These are phyloP conservation scores for Dufourea novaeangliae DNA, from an alignment of 1,140 invertebrate genomes.

Conservation along the genomic window DNA sequence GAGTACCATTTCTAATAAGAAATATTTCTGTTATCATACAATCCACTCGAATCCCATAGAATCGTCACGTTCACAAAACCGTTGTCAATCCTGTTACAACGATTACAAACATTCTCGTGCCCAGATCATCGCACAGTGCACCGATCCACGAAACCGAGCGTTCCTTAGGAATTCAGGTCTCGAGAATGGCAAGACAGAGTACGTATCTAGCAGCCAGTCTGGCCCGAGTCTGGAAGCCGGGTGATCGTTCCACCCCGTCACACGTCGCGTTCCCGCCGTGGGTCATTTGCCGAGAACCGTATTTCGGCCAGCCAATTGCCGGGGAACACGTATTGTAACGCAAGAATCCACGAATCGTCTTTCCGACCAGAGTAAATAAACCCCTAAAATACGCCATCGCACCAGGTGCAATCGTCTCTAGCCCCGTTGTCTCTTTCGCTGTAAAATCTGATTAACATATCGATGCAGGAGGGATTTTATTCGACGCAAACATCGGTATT, in stretches of 20 bases:
- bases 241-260: not conserved
- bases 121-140: not conserved
- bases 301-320: constrained; percentile 6
- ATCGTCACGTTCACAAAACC: no score
- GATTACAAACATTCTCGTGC: no score
- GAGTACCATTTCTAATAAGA: no score
- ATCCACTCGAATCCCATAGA: no score
- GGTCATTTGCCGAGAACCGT: not conserved
- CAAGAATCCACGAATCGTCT: constrained; percentile 20
- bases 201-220: not conserved
- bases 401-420: not conserved
- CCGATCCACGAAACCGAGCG: not conserved
- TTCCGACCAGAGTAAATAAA: constrained; percentile 65
- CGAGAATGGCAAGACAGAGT: not conserved
- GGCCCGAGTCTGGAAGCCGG: not conserved
- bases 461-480: not conserved
- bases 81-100: no score
- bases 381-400: not conserved
- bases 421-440: no score
- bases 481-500: not conserved
- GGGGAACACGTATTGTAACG: not conserved
- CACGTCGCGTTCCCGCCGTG: not conserved
- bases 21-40: no score
- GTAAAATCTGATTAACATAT: not conserved
- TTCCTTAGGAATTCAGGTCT: not conserved